Percentiles rank a stretch among this genome's conserved stretches.
phyloP scores from a whole-genome alignment of 1,140 invertebrate species.

The Hyposmocoma kahamanoa region DNA sequence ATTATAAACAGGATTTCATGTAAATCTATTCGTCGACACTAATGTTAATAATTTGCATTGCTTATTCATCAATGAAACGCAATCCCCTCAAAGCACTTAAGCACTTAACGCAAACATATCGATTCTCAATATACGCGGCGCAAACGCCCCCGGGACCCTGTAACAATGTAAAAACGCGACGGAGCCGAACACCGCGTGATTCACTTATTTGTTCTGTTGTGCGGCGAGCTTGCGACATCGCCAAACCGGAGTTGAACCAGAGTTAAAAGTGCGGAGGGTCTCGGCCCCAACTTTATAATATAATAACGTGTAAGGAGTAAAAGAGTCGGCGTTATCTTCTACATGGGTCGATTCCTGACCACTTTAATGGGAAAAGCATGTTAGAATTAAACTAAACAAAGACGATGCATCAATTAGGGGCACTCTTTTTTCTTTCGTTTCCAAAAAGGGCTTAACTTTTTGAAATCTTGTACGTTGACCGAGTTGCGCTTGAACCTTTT shows the following conservation, averaged over 20 bases:
- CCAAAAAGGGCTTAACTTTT: constrained; percentile 63
- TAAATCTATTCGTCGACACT: too few species aligned
- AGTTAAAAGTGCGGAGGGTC: constrained; percentile 42
- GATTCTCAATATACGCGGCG: constrained; percentile 54
- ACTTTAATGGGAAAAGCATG: constrained; percentile 73
- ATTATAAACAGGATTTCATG: too few species aligned
- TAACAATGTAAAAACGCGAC: constrained; percentile 63
- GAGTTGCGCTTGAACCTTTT: constrained; percentile 46
- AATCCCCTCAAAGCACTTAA: constrained; percentile 66
- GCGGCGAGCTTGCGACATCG: constrained; percentile 23
- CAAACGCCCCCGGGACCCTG: constrained; percentile 46
- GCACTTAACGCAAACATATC: constrained; percentile 68
- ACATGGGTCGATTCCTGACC: constrained; percentile 66
- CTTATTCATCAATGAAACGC: constrained; percentile 61
- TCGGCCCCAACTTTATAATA: constrained; percentile 55
- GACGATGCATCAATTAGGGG: constrained; percentile 71
- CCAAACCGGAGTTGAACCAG: constrained; percentile 46
- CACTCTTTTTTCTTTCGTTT: constrained; percentile 42
- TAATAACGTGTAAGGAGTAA: constrained; percentile 70
- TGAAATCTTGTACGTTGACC: constrained; percentile 61
- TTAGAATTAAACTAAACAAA: constrained; percentile 73
- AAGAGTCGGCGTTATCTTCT: constrained; percentile 65
- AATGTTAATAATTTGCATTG: constrained; percentile 47
- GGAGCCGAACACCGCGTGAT: constrained; percentile 44
- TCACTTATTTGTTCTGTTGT: constrained; percentile 54